Evolutionary conservation across 2,888 invertebrate species (phyloP), one percentile per base, ranked within the genome.

Genomic region (Leucania comma): DNA sequence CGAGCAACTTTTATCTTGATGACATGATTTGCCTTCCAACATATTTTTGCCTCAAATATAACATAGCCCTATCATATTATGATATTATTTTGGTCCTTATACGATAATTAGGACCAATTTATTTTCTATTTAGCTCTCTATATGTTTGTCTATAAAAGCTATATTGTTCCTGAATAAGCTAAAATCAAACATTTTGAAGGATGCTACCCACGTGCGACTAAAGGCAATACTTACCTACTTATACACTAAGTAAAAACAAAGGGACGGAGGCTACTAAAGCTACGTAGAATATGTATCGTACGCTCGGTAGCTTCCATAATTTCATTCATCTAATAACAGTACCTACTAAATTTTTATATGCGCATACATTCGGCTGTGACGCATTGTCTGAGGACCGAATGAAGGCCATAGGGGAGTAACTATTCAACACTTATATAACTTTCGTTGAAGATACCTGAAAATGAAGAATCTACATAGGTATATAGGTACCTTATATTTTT

Each of bases 321-420:
- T 89, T 87, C 88, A 91, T 92, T 91, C 90, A 90, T 87, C 86
- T 88, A 90, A 90, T 91, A 90, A 90, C 87, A 87, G 87, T 89
- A 91, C 38, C 58, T 42, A 59, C 91, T 84, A 85, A 89, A 88
- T 87, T 90, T 91, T 92, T 89, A 89, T 93, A 93, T 93, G 93
- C 93, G 93, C 93, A 93, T 93, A 92, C 80, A 90, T 92, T 91
- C 82, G 66, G 78, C 68, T 82, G 83, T 88, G 89, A 89, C 88
- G 90, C 89, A 88, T 89, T 89, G 88, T 88, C 85, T 84, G 78
- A 81, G 80, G 63, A 72, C 77, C 72, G 80, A 78, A 71, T 76
- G 75, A 76, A 82, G 84, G 80, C 82, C 86, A 68, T 26, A 51
- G 58, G 68, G 77, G 67, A 59, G 53, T 58, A 42, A 67, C 56